Evolutionary conservation across 2,888 invertebrate genomes (phyloP).

Genomic region (Diloba caeruleocephala): DNA sequence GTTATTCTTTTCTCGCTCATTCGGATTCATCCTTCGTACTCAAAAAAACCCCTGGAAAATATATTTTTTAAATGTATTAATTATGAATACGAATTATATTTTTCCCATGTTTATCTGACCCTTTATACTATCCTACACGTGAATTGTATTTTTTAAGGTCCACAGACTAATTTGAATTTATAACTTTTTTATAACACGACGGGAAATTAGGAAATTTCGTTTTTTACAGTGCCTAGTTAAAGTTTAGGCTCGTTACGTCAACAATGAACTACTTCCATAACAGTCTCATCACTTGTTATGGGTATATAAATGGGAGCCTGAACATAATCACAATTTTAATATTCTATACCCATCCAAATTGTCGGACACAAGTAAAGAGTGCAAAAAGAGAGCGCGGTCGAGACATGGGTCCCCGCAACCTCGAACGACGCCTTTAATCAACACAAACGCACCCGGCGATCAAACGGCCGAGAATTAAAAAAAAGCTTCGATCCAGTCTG

Average conservation of each 20-base stretch:
- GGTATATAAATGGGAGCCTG: constrained; percentile 21
- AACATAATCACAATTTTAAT: constrained; percentile 47
- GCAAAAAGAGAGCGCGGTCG: constrained; percentile 55
- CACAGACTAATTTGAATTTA: constrained; percentile 66
- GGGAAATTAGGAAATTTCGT: constrained; percentile 36
- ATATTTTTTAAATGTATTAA: constrained; percentile 80
- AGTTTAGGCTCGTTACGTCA: constrained; percentile 31
- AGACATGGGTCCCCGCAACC: constrained; percentile 64
- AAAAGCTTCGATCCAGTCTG: constrained; percentile 81
- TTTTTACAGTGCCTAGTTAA: constrained; percentile 35
- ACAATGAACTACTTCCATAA: constrained; percentile 43
- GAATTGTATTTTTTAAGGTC: constrained; percentile 66
- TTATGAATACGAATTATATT: constrained; percentile 77
- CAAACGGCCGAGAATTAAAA: constrained; percentile 82
- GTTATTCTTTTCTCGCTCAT: constrained; percentile 87
- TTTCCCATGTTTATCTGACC: constrained; percentile 78
- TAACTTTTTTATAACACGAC: constrained; percentile 51
- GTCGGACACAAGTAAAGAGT: constrained; percentile 50
- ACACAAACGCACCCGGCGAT: constrained; percentile 75
- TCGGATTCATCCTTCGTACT: constrained; percentile 82
- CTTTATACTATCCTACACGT: constrained; percentile 68
- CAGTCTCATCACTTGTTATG: constrained; percentile 39
- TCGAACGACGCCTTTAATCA: constrained; percentile 80
- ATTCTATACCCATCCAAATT: constrained; percentile 47
- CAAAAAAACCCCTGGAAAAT: constrained; percentile 71